Base-by-base conservation (phyloP, 2,888 invertebrate species). In the Rhorus exstirpatorius region DNA sequence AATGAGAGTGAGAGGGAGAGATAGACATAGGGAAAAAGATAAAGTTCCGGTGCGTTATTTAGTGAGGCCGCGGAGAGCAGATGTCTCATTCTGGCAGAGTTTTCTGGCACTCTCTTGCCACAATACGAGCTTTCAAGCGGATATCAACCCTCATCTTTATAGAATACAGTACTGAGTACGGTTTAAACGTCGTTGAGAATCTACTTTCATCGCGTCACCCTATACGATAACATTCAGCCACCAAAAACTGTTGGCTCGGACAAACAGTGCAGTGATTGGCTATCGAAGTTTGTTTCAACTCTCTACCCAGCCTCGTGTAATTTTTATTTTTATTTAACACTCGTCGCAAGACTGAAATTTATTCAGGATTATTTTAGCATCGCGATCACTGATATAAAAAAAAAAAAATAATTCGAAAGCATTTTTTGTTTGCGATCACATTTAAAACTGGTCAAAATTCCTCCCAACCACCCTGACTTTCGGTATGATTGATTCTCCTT, bases 81-180 rank as follows among this genome's bases (percentile, higher is more conserved):
- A 91, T 91, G 90, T 88, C 90, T 92, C 88, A 87, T 89, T 89
- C 88, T 90, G 90, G 90, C 91, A 90, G 87, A 87, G 88, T 87
- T 89, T 89, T 86, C 89, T 92, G 91, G 91, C 91, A 90, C 89
- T 88, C 87, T 55, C 67, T 68, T 81, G 72, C 84, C 81, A 35
- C 72, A 67, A 78, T 78, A 83, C 83, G 72, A 79, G 55, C 81
- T 41, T 58, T 41, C 70, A 71, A 63, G 46, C 44, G 75, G 79
- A 83, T 72, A 75, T 67, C 31, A 79, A 63, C n/a, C 68, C 67
- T 68, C 60, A 49, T 71, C 44, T 41, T 63, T 51, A 49, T 68
- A 53, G 26, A 79, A 70, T 79, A 70, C 63, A 44, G 35, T 63
- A 38, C 38, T 44, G 51, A 26, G 21, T 60, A 49, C 26, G 17